These are phyloP conservation scores for Agrotis clavis DNA, from an alignment of 2,888 invertebrate species.

Conservation along the genomic window DNA sequence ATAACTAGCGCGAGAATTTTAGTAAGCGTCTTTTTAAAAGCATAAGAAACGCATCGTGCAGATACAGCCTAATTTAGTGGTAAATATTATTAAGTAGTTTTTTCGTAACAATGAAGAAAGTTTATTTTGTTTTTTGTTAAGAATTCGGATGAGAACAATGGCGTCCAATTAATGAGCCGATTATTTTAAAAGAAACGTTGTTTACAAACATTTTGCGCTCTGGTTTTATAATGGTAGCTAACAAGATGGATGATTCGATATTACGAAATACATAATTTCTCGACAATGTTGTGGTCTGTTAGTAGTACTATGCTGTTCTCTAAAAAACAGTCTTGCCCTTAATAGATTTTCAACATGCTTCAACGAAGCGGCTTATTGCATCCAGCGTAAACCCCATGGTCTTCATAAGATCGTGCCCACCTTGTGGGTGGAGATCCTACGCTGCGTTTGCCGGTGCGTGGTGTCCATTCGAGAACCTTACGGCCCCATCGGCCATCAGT, in stretches of 20 bases:
- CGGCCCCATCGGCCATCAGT: too few relatives aligned
- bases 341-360: too few relatives aligned
- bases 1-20: neutral
- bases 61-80: slow-evolving; percentile 3
- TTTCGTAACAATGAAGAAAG: slow-evolving; percentile 41
- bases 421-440: too few relatives aligned
- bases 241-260: neutral
- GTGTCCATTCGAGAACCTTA: too few relatives aligned
- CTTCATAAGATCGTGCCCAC: too few relatives aligned
- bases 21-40: neutral
- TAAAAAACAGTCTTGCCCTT: too few relatives aligned
- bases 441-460: too few relatives aligned
- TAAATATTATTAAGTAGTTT: slow-evolving; percentile 38
- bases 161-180: slow-evolving; percentile 20
- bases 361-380: too few relatives aligned
- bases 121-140: slow-evolving; percentile 31
- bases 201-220: slow-evolving; percentile 6
- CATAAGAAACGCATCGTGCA: slow-evolving; percentile 8
- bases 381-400: too few relatives aligned
- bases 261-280: neutral
- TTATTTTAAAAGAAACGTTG: slow-evolving; percentile 20
- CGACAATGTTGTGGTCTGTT: neutral
- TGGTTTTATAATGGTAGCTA: neutral
- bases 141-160: slow-evolving; percentile 37
- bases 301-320: too few relatives aligned